Base-by-base conservation (phyloP, 2,797 vertebrate species). In the Microchirus variegatus region DNA sequence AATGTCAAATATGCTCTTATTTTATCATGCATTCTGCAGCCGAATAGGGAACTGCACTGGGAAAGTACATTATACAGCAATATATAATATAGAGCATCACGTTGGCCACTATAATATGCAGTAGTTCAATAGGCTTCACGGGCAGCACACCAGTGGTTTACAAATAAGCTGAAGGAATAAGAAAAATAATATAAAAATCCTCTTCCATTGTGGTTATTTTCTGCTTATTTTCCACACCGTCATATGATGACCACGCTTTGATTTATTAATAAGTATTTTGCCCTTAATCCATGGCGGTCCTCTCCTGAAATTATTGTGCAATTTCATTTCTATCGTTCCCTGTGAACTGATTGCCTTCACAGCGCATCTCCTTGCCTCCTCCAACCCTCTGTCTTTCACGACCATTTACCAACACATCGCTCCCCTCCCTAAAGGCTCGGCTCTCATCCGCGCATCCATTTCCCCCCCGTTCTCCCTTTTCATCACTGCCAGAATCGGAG, bases 401-500 rank as follows among this genome's bases (percentile, higher is more conserved):
- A 69, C 72, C 77, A 59, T 87, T 84, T 80, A 70, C 68, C 67
- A 58, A 59, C 82, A 69, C 73, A 67, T 76, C 58, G 1, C 65
- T 77, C 47, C 42, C 61, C 70, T 76, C 80, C 75, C 77, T 35
- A 44, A 74, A 67, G 81, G 69, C 70, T 68, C 60, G 45, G 19
- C 68, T 58, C 63, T 77, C 77, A 55, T 75, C 73, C 65, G 2
- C 31, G 61, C 85, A 58, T 79, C 80, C 73, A 56, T 76, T 77
- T 73, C 80, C 74, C 22, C 22, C 22, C 63, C 2, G 40, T 2
- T 35, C 75, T 78, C 70, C 68, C 73, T 84, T 84, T 85, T 78
- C 83, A 83, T 85, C 82, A 68, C 59, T 15, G 64, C 68, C 59
- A 54, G 69, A 72, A 65, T 68, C 80, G 50, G 81, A 86, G 80